phyloP scores from a whole-genome alignment of 2,797 vertebrate species.

The Mormyrus proboscirostris region DNA sequence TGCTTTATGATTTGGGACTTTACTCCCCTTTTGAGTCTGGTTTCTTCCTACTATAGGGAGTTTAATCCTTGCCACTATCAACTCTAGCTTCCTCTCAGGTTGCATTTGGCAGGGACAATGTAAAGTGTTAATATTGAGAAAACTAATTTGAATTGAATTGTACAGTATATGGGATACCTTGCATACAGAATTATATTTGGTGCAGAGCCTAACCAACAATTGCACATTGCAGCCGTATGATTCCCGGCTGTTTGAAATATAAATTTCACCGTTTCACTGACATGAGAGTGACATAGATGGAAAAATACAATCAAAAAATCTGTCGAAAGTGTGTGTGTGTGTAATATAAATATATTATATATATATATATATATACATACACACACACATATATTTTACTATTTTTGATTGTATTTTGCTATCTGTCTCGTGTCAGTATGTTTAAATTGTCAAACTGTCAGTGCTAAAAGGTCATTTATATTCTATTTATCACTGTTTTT shows the following conservation, averaged over 20 bases:
- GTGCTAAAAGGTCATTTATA: neutral
- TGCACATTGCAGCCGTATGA: neutral
- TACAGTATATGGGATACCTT: neutral
- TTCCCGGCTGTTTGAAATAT: neutral
- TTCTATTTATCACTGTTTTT: neutral
- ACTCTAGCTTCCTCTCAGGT: no score
- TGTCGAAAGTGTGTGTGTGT: neutral
- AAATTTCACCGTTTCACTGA: neutral
- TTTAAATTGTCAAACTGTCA: neutral
- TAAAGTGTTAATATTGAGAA: neutral
- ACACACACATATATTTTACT: neutral
- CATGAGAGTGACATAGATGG: neutral
- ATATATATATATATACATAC: neutral
- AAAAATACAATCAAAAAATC: neutral
- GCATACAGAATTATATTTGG: neutral
- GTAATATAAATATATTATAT: neutral
- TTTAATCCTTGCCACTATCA: neutral
- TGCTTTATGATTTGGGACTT: neutral
- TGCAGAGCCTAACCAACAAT: neutral
- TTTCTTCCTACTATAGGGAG: neutral
- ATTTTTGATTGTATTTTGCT: no score
- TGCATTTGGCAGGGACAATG: neutral
- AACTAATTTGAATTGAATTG: neutral
- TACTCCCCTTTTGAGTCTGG: neutral
- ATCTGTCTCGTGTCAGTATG: neutral